Evolutionary conservation across 2,797 vertebrate genomes (phyloP).

Genomic region (Heliangelus exortis): DNA sequence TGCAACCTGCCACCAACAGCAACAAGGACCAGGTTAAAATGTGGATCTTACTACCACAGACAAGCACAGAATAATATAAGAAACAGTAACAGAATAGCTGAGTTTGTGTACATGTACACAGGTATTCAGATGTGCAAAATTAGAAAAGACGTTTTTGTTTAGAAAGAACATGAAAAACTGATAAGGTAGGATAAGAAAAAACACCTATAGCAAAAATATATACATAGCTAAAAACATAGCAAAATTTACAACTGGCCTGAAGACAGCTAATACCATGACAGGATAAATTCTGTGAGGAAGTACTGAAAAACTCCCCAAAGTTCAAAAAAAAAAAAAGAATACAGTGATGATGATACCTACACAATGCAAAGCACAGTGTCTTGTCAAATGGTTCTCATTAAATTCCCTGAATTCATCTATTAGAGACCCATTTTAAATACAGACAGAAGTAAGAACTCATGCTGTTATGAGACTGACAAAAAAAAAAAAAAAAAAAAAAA

Average conservation of each 20-base stretch:
- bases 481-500: neutral
- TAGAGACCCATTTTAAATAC: neutral
- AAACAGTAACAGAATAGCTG: neutral
- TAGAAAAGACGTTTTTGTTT: neutral
- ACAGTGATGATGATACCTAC: neutral
- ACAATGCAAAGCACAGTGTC: neutral
- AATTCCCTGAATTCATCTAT: neutral
- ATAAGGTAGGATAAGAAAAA: neutral
- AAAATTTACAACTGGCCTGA: neutral
- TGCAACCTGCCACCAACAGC: neutral
- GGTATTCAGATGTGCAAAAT: neutral
- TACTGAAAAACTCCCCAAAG: neutral
- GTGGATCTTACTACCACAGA: neutral
- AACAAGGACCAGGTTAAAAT: neutral
- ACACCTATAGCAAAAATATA: neutral
- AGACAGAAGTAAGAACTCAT: neutral
- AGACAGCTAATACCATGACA: neutral
- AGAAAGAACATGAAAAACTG: neutral
- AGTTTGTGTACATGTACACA: accelerated
- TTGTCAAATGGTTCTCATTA: neutral
- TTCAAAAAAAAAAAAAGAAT: neutral
- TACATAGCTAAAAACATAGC: neutral
- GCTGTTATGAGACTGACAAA: neutral
- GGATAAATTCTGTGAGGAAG: neutral
- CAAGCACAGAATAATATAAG: neutral